Evolutionary conservation across 2,888 invertebrate genomes (phyloP), one percentile per base, ranked within the genome.

Genomic region (Mellilla xanthometata): DNA sequence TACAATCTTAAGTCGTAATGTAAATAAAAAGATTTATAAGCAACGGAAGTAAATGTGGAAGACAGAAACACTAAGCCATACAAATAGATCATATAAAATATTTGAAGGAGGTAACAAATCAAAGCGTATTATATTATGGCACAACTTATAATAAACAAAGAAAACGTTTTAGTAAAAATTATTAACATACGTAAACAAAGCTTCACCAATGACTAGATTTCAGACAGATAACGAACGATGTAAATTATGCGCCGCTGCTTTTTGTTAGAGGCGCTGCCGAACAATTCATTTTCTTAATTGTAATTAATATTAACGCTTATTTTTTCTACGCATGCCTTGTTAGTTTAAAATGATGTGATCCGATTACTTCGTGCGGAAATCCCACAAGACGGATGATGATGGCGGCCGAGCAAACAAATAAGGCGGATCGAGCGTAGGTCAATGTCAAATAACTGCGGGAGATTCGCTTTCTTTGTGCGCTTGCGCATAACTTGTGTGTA

Each of bases 361-460:
- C 8, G 27, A 26, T 33, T 39, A 33, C 39, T 26, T 39, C 39
- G 30, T 39, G 45, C 39, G 45, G 39, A 12, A 45, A 39, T 24
- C 24, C 15, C 26, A 26, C n/a, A 30, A 45, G 45, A 19, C 6
- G 15, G 15, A 19, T 19, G 15, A 19, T 19, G 15, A 19, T 19
- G 15, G 15, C 15, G 6, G 6, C 15, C 6, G 15, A 19, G 15
- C 6, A 19, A 19, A 6, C 15, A n/a, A n/a, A n/a, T n/a, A n/a
- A n/a, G n/a, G n/a, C n/a, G n/a, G n/a, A n/a, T n/a, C n/a, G 3
- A 5, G 27, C 41, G 32, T 30, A 34, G 49, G 52, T 52, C 46
- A 54, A 45, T 56, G 56, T 54, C 50, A 44, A 43, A 38, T 42
- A 52, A 35, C 39, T 47, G 51, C 39, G 53, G 54, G 49, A 54